Base-by-base conservation (phyloP, 2,113 vertebrate genomes). In the Argyrosomus japonicus region DNA sequence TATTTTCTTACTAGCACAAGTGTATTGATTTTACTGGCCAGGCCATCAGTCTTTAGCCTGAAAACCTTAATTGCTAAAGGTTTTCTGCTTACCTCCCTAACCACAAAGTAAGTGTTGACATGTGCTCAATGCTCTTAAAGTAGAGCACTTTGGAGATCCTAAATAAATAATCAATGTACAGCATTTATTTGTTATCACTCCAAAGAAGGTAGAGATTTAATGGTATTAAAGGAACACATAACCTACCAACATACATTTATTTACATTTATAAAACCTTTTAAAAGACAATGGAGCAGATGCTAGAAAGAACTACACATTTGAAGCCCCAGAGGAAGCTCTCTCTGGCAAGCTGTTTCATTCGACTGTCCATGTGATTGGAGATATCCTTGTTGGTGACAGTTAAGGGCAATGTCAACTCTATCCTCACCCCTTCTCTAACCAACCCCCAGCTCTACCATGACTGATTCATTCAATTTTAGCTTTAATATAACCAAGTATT, bases 321-420 rank as follows among this genome's bases (percentile, higher is more conserved):
- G 3, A 23, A 60, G 82, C 74, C 77, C 75, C 60, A 1, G 36
- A 21, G 64, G 69, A 83, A 65, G 82, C 67, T 63, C 29, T 53
- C 54, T 57, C 15, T 50, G 48, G 58, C 53, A 63, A 79, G 65
- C 29, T 40, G 25, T 86, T 86, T 77, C 64, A 60, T 29, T 64
- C 32, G 21, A 67, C 67, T 43, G 7, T 73, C 67, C 75, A 19
- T 83, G 85, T 87, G 87, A 91, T 64, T 50, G 27, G 61, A 83
- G 79, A 89, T 88, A 71, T 87, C 89, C 89, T 89, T 91, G 81
- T 47, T 36, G 27, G 76, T 93, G 92, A 90, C 88, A 87, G 90
- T 53, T 77, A 83, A 93, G 92, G 91, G 60, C 56, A 25, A 68
- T 73, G 62, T 85, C 75, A 23, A 6, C 48, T 56, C 21, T 50